phyloP scores from a whole-genome alignment of 2,888 invertebrate genomes.

The Taphrorychus bicolor region DNA sequence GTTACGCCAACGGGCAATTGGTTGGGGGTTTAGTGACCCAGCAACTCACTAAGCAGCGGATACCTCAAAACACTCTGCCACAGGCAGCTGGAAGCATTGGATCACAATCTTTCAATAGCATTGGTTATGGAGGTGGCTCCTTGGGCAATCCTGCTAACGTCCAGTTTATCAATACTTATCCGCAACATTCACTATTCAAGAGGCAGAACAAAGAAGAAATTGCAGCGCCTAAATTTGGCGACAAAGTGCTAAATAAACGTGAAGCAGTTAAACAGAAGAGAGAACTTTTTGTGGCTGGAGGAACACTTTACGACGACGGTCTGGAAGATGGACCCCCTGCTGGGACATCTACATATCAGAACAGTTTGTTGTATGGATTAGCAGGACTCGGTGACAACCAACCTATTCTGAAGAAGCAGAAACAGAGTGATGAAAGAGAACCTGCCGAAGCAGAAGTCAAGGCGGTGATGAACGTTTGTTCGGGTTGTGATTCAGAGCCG shows the following conservation, averaged over 20 bases:
- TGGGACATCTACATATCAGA: constrained; percentile 55
- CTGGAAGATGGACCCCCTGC: constrained; percentile 60
- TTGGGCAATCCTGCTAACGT: constrained; percentile 66
- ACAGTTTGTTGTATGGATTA: constrained; percentile 68
- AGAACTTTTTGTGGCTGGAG: constrained; percentile 72
- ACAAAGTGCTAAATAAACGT: constrained; percentile 44
- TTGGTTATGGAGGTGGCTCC: constrained; percentile 1
- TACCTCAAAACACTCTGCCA: constrained; percentile 17
- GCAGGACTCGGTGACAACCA: constrained; percentile 74
- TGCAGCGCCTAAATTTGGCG: constrained; percentile 40
- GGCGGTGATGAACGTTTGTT: constrained; percentile 80
- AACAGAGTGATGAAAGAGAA: constrained; percentile 76
- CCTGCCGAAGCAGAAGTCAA: constrained; percentile 85
- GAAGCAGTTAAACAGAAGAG: constrained; percentile 61
- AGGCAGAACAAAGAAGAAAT: constrained; percentile 49
- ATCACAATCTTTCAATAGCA: background rate
- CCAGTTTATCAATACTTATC: constrained; percentile 64
- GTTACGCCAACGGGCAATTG: constrained; percentile 72
- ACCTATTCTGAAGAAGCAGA: constrained; percentile 66
- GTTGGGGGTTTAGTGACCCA: constrained; percentile 55
- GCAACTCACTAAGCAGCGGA: constrained; percentile 41
- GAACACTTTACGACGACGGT: constrained; percentile 67
- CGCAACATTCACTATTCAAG: constrained; percentile 63
- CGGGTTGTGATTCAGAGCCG: constrained; percentile 77
- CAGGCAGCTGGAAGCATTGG: constrained; percentile 28